These are phyloP conservation scores for Ectropis crepuscularia DNA, from an alignment of 2,888 invertebrate species.

Conservation along the genomic window DNA sequence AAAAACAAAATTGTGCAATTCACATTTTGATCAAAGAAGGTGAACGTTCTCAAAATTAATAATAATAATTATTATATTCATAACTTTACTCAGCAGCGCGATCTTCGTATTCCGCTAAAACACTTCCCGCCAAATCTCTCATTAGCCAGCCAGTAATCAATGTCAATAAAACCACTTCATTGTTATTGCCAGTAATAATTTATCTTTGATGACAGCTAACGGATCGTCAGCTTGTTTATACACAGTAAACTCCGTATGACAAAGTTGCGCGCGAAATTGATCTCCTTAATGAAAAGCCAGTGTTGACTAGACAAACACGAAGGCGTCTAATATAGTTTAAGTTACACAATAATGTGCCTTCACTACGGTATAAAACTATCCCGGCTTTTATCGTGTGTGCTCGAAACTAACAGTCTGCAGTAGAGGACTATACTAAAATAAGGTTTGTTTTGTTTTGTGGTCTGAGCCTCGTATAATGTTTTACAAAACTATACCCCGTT, in stretches of 20 bases:
- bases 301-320: conserved; percentile 28
- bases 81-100: no score
- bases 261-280: conserved; percentile 19
- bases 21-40: no score
- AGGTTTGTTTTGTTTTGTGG: conserved; percentile 8
- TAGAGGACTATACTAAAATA: background rate
- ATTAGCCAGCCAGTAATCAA: no score
- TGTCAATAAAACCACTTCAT: background rate
- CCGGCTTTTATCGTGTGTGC: conserved; percentile 28
- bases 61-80: no score
- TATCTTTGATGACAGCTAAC: no score
- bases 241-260: conserved; percentile 1
- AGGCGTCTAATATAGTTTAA: conserved; percentile 24
- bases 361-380: conserved; percentile 25
- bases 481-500: background rate
- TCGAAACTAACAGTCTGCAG: conserved; percentile 16
- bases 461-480: background rate
- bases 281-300: conserved; percentile 18
- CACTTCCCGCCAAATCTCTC: no score
- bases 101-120: no score
- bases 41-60: no score
- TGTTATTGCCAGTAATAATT: background rate
- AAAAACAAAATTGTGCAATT: no score
- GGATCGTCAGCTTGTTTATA: background rate
- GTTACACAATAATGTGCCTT: conserved; percentile 24